phyloP scores from a whole-genome alignment of 2,113 vertebrate genomes.

The Corythornis vintsioides region DNA sequence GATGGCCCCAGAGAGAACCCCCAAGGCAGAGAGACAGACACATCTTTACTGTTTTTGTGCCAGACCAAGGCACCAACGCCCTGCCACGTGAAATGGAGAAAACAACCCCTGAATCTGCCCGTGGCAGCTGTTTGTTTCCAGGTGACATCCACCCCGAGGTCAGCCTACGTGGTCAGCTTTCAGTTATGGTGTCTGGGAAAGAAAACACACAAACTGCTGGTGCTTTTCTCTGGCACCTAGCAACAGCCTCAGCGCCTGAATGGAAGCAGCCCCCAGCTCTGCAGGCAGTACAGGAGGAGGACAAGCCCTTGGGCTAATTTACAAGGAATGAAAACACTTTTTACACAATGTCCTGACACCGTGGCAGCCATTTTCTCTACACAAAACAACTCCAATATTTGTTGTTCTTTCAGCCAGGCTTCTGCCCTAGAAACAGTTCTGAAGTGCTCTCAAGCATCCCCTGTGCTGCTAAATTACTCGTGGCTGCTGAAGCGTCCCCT shows the following conservation, averaged over 20 bases:
- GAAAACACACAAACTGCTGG: neutral
- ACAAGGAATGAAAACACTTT: slow-evolving; percentile 62
- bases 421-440: neutral
- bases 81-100: neutral
- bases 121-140: neutral
- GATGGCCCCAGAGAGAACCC: neutral
- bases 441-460: slow-evolving; percentile 11
- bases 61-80: neutral
- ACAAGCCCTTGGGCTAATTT: slow-evolving; percentile 64
- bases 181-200: neutral
- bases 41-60: neutral
- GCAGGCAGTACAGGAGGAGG: neutral
- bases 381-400: slow-evolving; percentile 57
- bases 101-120: neutral
- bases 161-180: neutral
- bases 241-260: slow-evolving; percentile 7
- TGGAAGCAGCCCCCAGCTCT: neutral
- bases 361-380: slow-evolving; percentile 54
- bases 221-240: slow-evolving; percentile 27
- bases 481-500: neutral
- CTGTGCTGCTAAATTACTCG: neutral
- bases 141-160: neutral
- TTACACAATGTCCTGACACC: slow-evolving; percentile 55
- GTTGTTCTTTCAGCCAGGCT: slow-evolving; percentile 9
- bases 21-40: neutral